A percentile compares a stretch with the other conserved stretches of the same genome.
These are phyloP conservation scores for Harpegnathos saltator DNA, from an alignment of 1,140 invertebrate species.

Conservation along the genomic window DNA sequence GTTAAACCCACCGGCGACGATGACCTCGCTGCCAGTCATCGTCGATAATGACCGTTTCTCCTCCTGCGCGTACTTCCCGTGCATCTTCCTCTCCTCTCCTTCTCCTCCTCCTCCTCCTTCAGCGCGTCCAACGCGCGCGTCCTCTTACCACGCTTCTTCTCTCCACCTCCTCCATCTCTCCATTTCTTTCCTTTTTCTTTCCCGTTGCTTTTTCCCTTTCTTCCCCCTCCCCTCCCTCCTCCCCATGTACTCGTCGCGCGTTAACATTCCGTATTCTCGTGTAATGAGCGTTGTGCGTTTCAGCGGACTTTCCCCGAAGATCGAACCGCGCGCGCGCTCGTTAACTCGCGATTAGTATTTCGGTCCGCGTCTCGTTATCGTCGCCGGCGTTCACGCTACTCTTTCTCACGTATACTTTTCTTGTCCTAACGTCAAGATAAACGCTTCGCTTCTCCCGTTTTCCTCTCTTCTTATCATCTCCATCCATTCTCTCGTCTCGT, in stretches of 20 bases:
- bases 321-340: background rate
- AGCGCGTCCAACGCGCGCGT: too few relatives aligned
- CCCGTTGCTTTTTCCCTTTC: background rate
- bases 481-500: background rate
- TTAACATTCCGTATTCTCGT: background rate
- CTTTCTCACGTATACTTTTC: background rate
- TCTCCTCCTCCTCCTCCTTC: background rate
- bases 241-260: background rate
- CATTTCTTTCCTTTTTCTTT: background rate
- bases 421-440: slow-evolving; percentile 8
- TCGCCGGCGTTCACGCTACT: background rate
- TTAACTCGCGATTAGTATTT: slow-evolving; percentile 1
- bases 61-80: slow-evolving; percentile 3
- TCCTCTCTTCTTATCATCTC: background rate
- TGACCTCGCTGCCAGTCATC: slow-evolving; percentile 82
- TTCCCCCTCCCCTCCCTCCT: background rate
- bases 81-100: background rate
- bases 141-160: background rate
- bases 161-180: background rate
- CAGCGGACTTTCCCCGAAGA: background rate
- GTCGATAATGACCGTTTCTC: slow-evolving; percentile 81
- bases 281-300: background rate
- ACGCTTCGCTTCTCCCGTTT: background rate
- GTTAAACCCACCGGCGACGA: slow-evolving; percentile 78
- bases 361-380: background rate